Evolutionary conservation across 2,888 invertebrate species (phyloP).

Genomic region (Caenorhabditis becei): DNA sequence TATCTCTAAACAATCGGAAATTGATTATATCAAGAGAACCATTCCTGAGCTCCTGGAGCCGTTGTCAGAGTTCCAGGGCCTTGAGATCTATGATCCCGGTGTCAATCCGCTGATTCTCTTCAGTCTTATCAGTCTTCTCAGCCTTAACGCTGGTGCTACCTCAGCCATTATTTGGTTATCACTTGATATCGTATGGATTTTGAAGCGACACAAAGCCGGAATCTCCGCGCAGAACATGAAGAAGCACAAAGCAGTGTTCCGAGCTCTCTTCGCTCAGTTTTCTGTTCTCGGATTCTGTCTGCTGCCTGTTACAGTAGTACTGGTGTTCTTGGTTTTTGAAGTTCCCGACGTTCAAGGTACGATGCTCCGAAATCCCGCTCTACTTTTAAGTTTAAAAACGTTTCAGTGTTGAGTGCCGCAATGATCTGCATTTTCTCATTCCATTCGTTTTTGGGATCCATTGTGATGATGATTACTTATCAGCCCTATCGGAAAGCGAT

Average conservation of each 20-base stretch:
- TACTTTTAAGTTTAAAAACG: neutral
- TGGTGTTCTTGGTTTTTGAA: slow-evolving; percentile 15
- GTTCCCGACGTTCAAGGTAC: slow-evolving; percentile 26
- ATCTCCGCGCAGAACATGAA: neutral
- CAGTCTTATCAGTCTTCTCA: neutral
- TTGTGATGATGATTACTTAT: slow-evolving; percentile 5
- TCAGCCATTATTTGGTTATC: neutral
- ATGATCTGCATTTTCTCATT: slow-evolving; percentile 27
- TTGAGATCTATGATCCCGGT: slow-evolving; percentile 20
- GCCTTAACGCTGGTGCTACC: neutral
- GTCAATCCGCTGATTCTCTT: neutral
- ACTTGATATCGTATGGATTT: neutral
- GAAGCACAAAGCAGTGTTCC: slow-evolving; percentile 14
- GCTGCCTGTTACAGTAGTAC: neutral
- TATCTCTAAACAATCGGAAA: no score
- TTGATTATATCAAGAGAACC: neutral
- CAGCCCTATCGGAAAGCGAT: neutral
- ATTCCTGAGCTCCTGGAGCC: neutral
- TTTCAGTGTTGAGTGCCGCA: slow-evolving; percentile 12
- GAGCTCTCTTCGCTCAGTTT: slow-evolving; percentile 18
- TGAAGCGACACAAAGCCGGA: slow-evolving; percentile 1
- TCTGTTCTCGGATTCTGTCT: slow-evolving; percentile 18
- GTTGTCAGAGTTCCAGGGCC: neutral
- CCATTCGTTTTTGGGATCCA: slow-evolving; percentile 27
- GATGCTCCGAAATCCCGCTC: no score